Base-by-base conservation (phyloP, 2,797 vertebrate genomes). In the Hybognathus amarus region DNA sequence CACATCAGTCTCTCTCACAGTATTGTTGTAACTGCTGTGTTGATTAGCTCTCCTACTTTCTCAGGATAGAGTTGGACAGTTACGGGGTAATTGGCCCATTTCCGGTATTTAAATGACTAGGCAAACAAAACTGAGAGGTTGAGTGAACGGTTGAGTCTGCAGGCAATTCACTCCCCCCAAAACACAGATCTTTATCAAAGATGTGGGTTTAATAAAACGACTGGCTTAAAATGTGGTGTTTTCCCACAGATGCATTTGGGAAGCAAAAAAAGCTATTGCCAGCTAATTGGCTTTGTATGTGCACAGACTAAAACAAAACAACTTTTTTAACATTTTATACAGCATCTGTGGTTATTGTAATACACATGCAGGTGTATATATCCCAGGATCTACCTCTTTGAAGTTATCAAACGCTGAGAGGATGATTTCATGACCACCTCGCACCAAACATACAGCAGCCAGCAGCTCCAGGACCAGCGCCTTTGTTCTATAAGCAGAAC, bases 351-450 rank as follows among this genome's bases (percentile, higher is more conserved):
- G 30, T 79, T 83, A 79, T 78, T 54, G 64, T 40, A 59, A 80
- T 9, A 74, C 63, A 61, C 24, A 36, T 22, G 15, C 54, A 36
- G 17, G 18, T 67, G 77, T 30, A 50, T 38, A 77, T 47, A 82
- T 84, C 85, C 54, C 30, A 59, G 73, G 77, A 83, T 50, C 80
- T 92, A 99, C 97, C 97, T 98, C 97, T 95, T 99, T 99, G 94
- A 99, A 99, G 95, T 99, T 97, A 94, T 99, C 98, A 64, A 99
- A 99, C 3, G 97, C 98, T 0, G 98, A 96, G 0, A 99, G 96
- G 92, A 99, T 99, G 92, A 99, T 99, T 93, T 99, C 98, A 0
- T 99, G 98, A 77, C 98, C 98, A 2, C 98, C 98, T 86, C 98
- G 93, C 87, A 99, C 98, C 83, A 99, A 94, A 92, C 98, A 99